Evolutionary conservation across 1,140 invertebrate genomes (phyloP).

Genomic region (Leptinotarsa undecemlineata): DNA sequence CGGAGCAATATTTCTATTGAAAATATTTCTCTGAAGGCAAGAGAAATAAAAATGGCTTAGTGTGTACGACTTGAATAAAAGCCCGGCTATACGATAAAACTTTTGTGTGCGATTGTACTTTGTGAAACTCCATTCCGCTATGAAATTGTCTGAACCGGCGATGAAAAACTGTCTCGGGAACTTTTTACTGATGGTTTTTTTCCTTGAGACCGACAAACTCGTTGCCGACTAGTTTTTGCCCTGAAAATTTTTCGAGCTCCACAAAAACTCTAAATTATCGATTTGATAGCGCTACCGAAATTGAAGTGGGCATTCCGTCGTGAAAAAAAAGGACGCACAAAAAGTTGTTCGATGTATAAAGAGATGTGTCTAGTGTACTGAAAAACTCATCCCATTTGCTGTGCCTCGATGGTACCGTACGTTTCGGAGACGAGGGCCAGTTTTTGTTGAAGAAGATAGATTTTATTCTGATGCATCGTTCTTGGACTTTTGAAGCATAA

Average conservation of each 20-base stretch:
- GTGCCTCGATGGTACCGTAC: constrained; percentile 27
- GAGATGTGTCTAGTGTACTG: constrained; percentile 27
- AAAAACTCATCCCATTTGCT: constrained; percentile 31
- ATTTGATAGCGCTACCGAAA: constrained; percentile 47
- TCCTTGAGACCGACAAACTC: constrained; percentile 44
- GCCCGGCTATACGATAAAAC: constrained; percentile 13
- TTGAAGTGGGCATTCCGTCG: constrained; percentile 46
- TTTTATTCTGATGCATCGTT: constrained; percentile 20
- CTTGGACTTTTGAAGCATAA: background rate
- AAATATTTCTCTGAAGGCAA: background rate
- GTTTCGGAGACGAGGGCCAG: constrained; percentile 23
- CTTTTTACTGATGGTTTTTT: constrained; percentile 47
- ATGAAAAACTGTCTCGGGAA: constrained; percentile 51
- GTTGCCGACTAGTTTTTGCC: constrained; percentile 50
- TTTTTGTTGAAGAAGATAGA: constrained; percentile 21
- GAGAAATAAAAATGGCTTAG: background rate
- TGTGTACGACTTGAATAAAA: background rate
- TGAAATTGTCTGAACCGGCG: constrained; percentile 31
- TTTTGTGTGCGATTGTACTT: constrained; percentile 20
- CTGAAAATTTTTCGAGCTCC: constrained; percentile 45
- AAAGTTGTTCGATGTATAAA: constrained; percentile 36
- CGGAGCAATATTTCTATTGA: background rate
- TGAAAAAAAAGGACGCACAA: constrained; percentile 37
- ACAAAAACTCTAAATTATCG: constrained; percentile 49
- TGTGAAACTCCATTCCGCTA: constrained; percentile 28